Evolutionary conservation across 2,797 vertebrate species (phyloP), one percentile per base, ranked within the genome.

Genomic region (Eupleurogrammus muticus): DNA sequence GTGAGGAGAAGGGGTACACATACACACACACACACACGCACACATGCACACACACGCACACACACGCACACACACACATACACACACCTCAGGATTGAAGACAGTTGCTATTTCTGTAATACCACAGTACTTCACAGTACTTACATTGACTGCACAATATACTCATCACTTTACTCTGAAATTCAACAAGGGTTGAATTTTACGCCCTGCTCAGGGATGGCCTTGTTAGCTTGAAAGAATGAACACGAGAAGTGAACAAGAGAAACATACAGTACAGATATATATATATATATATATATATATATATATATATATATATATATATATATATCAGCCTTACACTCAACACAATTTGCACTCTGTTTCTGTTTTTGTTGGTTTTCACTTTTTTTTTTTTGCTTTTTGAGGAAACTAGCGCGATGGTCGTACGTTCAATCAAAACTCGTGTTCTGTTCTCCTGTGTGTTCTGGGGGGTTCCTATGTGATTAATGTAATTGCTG

Each of bases 131-230:
- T 82, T 76, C 82, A 88, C 86, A 92, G 89, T 93, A 92, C 90
- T 93, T 88, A 93, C 93, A 92, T 90, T 90, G 92, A 95, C 93
- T 97, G 97, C 96, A 98, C 97, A 97, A 95, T 87, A 93, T 91
- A 93, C 94, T 92, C 91, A 92, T 93, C 95, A 95, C 94, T 93
- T 92, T 93, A 93, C 92, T 93, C 91, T 70, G 91, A 90, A 93
- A 92, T 95, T 95, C 94, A 94, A 92, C 90, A 67, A 86, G 90
- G 89, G 94, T 95, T 93, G 94, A 92, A 93, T 93, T 94, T 93
- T 93, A 80, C 62, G 85, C 91, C 92, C 92, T 93, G 95, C 97
- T 99, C 97, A 99, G 97, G 97, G 96, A 99, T 96, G 95, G 95
- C 95, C 95, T 97, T 93, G 93, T 95, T 96, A 96, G 94, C 93